These are phyloP conservation scores for Metacarcinus magister DNA, from an alignment of 2,888 invertebrate species.

Conservation along the genomic window DNA sequence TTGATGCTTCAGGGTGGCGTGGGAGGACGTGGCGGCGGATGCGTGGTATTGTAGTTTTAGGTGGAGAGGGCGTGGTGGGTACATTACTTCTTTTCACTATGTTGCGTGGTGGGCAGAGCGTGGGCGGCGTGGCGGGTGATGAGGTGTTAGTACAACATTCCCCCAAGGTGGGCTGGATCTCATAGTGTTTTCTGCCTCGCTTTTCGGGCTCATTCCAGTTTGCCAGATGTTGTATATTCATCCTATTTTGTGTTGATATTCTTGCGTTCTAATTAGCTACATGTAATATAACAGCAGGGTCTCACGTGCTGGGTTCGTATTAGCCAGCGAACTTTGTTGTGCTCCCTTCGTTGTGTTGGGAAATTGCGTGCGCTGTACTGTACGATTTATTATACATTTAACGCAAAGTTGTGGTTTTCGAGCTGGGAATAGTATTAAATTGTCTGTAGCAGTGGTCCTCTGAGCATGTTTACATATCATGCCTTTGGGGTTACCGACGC, in stretches of 20 bases:
- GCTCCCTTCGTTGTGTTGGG: not conserved
- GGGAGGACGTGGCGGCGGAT: too few relatives aligned
- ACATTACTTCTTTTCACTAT: not conserved
- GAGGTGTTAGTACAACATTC: not conserved
- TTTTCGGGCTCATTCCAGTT: not conserved
- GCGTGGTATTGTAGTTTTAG: too few relatives aligned
- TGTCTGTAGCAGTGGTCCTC: not conserved
- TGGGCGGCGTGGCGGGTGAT: not conserved
- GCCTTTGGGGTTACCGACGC: not conserved
- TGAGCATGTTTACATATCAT: not conserved
- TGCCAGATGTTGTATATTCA: not conserved
- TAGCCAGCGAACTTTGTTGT: not conserved
- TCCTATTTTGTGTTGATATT: not conserved
- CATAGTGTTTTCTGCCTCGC: not conserved
- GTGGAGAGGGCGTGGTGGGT: not conserved
- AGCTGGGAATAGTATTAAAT: not conserved
- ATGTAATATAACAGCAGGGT: not conserved
- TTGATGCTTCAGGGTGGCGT: too few relatives aligned
- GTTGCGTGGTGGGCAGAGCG: not conserved
- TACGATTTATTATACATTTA: not conserved
- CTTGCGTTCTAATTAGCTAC: not conserved
- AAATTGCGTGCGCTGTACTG: not conserved
- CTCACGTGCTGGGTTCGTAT: not conserved
- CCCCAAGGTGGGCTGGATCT: not conserved
- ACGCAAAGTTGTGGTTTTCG: not conserved